Base-by-base conservation (phyloP, 2,888 invertebrate species). In the Keiferia lycopersicella region DNA sequence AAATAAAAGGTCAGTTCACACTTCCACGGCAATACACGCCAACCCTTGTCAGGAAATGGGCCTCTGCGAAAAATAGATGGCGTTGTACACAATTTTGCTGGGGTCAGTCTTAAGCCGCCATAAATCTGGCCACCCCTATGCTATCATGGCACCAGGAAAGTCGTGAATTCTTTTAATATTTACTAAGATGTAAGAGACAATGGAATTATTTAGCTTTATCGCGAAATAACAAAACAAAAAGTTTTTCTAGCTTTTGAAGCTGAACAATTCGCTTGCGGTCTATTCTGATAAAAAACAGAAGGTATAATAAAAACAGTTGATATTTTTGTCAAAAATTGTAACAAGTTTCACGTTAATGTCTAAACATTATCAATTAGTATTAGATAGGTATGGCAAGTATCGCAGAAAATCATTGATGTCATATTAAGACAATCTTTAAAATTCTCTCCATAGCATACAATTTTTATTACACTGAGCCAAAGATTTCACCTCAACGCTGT, bases 11-110 rank as follows among this genome's bases (percentile, higher is more conserved):
- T 18, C 61, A 48, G 26, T 61, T 61, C 30, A 61, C 61, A 61
- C 61, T 38, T 45, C 41, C 22, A 70, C 75, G 71, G 79, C 80
- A 80, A 79, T 81, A 82, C 76, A 75, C 77, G 75, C 77, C 80
- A 56, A 85, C 86, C 87, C 85, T 73, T 84, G 87, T 88, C 87
- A 87, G 82, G 81, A 82, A 84, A 84, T 80, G 80, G 78, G 72
- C 75, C 72, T 71, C 72, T 70, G 72, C 68, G 71, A 76, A 77
- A 77, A 78, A 84, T 81, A 84, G 79, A 81, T 81, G 82, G 81
- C 74, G 79, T 68, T 82, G 76, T 76, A 73, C 78, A 64, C 80
- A 82, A 78, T 85, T 84, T 82, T 78, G 74, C 76, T 68, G 68
- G 76, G 78, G 74, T 77, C 76, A 79, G 74, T 75, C 71, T 76